These are phyloP conservation scores for Panzeria rudis DNA, from an alignment of 2,888 invertebrate genomes.

Conservation along the genomic window DNA sequence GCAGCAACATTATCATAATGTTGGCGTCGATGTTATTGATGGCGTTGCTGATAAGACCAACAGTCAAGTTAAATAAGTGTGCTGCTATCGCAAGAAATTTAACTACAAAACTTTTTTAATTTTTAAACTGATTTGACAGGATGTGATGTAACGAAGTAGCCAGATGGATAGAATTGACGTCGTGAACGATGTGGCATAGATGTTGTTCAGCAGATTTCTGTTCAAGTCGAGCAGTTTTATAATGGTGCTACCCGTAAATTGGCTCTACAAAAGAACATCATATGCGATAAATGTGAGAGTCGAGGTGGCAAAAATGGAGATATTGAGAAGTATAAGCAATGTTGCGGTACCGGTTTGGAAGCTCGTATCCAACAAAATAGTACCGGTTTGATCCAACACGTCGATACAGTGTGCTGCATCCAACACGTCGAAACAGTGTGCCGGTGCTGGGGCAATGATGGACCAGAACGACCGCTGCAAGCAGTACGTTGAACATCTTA, in stretches of 20 bases:
- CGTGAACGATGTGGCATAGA: slow-evolving; percentile 93
- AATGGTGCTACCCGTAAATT: slow-evolving; percentile 96
- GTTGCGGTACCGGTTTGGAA: slow-evolving; percentile 93
- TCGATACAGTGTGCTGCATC: slow-evolving; percentile 93
- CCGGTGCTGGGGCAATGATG: slow-evolving; percentile 93
- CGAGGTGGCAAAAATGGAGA: slow-evolving; percentile 97
- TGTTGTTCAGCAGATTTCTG: slow-evolving; percentile 95
- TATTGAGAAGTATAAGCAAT: slow-evolving; percentile 93
- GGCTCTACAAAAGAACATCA: slow-evolving; percentile 96
- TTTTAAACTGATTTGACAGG: slow-evolving; percentile 27
- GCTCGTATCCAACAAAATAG: slow-evolving; percentile 86
- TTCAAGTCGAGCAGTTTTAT: slow-evolving; percentile 97
- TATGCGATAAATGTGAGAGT: slow-evolving; percentile 98
- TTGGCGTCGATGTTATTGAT: slow-evolving; percentile 51
- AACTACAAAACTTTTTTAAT: slow-evolving; percentile 28
- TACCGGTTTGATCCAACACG: slow-evolving; percentile 91
- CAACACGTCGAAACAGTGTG: slow-evolving; percentile 89
- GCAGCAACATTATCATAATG: slow-evolving; percentile 57
- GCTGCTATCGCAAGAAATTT: slow-evolving; percentile 18
- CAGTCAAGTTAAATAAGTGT: slow-evolving; percentile 44
- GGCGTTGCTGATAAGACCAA: slow-evolving; percentile 48
- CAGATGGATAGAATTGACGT: not conserved
- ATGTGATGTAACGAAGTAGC: slow-evolving; percentile 1
- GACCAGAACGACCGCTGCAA: slow-evolving; percentile 97
- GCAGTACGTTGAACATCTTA: slow-evolving; percentile 86